Evolutionary conservation across 2,113 vertebrate genomes (phyloP), one percentile per base, ranked within the genome.

Genomic region (Pedionomus torquatus): DNA sequence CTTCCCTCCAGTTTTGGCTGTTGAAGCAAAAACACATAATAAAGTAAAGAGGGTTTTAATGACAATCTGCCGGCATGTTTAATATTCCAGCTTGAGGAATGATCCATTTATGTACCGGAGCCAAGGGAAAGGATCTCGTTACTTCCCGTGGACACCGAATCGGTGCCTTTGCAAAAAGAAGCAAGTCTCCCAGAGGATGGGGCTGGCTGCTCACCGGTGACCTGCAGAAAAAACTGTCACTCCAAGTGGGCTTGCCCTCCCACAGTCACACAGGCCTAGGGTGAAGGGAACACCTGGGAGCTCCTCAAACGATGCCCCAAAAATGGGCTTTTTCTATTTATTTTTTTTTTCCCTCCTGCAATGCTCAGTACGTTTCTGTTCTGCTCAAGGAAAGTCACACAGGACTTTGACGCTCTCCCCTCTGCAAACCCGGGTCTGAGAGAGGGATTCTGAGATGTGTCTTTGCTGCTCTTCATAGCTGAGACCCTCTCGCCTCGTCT

Each of bases 21-120:
- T 69, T 79, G 89, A 95, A 97, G 90, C 83, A 95, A 97, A 97
- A 95, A 78, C 89, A 96, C 89, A 87, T 93, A 94, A 94, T 92
- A 95, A 96, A 95, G 82, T 88, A 94, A 94, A 96, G 93, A 95
- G 83, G 95, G 83, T 82, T 97, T 97, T 97, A 96, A 97, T 94
- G 95, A 97, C 94, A 95, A 94, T 95, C 94, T 97, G 90, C 96
- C 7, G 15, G 74, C 83, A 83, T 76, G 69, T 95, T 97, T 95
- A 96, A 97, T 93, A 97, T 90, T 90, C 92, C 92, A 93, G 83
- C 92, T 94, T 95, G 92, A 96, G 92, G 92, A 87, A 88, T 82
- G 74, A 97, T 95, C 90, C 82, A 77, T 79, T 86, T 91, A 86
- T 26, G 60, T 71, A 68, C 83, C 18, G 60, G 69, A 93, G 86